Evolutionary conservation across 2,888 invertebrate species (phyloP).

Genomic region (Stegana nigrithorax): DNA sequence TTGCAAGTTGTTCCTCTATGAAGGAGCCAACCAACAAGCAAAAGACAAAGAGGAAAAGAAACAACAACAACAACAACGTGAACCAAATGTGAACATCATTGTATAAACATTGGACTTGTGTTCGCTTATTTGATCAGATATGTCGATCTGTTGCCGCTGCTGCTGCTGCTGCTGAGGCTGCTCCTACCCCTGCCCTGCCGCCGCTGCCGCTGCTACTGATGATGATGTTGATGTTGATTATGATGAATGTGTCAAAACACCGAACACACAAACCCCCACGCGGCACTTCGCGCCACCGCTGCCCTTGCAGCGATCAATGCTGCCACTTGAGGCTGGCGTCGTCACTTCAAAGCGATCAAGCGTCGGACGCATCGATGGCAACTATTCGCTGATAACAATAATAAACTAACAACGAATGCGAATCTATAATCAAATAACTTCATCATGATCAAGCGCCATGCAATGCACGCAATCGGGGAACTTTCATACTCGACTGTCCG

Average conservation of each 20-base stretch:
- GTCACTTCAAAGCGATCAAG: conserved; percentile 42
- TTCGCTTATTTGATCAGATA: no score
- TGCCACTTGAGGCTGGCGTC: no score
- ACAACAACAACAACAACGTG: not conserved
- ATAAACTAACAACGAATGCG: conserved; percentile 39
- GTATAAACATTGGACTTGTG: conserved; percentile 2
- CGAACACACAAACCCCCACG: not conserved
- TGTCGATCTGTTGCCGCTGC: no score
- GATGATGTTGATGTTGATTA: not conserved
- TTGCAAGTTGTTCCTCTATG: no score
- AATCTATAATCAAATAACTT: conserved; percentile 13
- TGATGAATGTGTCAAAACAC: conserved; percentile 16
- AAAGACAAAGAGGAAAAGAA: not conserved
- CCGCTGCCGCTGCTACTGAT: no score
- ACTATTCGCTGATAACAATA: conserved; percentile 37
- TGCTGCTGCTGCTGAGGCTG: no score
- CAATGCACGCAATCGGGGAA: no score
- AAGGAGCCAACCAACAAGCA: not conserved
- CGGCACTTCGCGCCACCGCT: no score
- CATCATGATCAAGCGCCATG: not conserved
- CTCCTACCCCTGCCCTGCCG: no score
- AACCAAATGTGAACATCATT: not conserved
- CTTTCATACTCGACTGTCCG: no score
- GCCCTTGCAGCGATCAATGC: no score
- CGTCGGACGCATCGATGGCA: no score